These are phyloP conservation scores for Ciconia stormi DNA, from an alignment of 2,113 vertebrate species.

Conservation along the genomic window DNA sequence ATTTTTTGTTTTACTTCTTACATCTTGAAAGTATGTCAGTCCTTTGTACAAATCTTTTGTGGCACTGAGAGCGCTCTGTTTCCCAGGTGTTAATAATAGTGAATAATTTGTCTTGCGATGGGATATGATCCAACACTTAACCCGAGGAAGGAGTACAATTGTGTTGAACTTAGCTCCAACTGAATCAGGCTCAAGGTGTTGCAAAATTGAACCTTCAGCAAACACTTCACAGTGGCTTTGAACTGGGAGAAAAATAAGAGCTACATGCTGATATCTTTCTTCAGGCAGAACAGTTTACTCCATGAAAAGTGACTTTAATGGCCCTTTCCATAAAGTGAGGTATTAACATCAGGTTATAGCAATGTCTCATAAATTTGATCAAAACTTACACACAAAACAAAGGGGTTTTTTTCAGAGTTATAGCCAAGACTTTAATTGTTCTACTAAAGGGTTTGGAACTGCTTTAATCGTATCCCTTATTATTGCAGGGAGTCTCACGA, in stretches of 20 bases:
- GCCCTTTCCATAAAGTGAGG: neutral
- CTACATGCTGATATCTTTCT: neutral
- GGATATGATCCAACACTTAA: neutral
- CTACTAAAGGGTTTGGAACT: neutral
- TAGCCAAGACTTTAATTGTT: neutral
- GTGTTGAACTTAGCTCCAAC: neutral
- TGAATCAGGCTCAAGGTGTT: neutral
- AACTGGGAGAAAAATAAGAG: neutral
- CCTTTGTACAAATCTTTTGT: neutral
- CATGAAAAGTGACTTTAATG: neutral
- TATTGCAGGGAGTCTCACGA: neutral
- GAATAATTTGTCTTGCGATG: neutral
- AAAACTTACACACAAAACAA: neutral
- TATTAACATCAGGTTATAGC: neutral
- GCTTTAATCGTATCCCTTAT: neutral
- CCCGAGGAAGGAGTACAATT: neutral
- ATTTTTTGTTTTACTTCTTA: neutral
- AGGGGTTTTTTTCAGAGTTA: neutral
- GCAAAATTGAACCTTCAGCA: neutral
- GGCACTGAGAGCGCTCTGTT: neutral
- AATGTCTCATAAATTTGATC: neutral
- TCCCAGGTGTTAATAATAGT: neutral
- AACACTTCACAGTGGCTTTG: neutral
- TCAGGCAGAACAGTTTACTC: neutral
- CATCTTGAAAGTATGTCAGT: neutral